phyloP scores from a whole-genome alignment of 2,888 invertebrate genomes.

The Mellilla xanthometata region DNA sequence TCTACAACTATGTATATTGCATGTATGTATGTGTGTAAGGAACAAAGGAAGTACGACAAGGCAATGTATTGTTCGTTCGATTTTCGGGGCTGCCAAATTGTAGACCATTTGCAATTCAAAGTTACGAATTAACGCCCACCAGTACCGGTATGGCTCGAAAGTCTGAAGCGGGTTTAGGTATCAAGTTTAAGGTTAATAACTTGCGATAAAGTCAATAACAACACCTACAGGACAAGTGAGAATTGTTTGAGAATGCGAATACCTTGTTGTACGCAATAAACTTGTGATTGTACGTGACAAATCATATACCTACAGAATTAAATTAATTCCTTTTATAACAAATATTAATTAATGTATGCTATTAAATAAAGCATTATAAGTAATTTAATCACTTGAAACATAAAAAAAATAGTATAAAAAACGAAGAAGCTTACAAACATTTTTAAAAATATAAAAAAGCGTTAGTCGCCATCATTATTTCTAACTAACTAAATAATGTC shows the following conservation, averaged over 20 bases:
- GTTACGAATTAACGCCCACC: conserved; percentile 50
- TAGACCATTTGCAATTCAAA: conserved; percentile 65
- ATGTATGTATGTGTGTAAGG: conserved; percentile 47
- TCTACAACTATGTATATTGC: conserved; percentile 5
- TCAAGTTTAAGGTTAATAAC: conserved; percentile 23
- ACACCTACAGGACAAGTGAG: conserved; percentile 6
- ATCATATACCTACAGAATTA: too few species aligned
- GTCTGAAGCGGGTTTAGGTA: conserved; percentile 8
- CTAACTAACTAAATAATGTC: too few species aligned
- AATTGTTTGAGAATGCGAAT: background rate
- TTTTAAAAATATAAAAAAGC: too few species aligned
- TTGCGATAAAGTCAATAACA: conserved; percentile 6
- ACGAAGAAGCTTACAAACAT: too few species aligned
- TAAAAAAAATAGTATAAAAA: too few species aligned
- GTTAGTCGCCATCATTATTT: too few species aligned
- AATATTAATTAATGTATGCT: too few species aligned
- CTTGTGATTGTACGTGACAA: too few species aligned
- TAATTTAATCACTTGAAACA: too few species aligned
- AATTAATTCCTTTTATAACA: too few species aligned
- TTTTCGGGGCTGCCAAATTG: conserved; percentile 55
- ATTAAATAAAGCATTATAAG: too few species aligned
- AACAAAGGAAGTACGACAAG: conserved; percentile 68
- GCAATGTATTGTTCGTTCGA: conserved; percentile 66
- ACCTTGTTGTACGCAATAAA: background rate
- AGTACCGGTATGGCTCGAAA: conserved; percentile 25